Percentiles rank a stretch among this genome's conserved stretches.
Evolutionary conservation across 2,113 vertebrate species (phyloP).

Genomic region (Xenopus laevis): DNA sequence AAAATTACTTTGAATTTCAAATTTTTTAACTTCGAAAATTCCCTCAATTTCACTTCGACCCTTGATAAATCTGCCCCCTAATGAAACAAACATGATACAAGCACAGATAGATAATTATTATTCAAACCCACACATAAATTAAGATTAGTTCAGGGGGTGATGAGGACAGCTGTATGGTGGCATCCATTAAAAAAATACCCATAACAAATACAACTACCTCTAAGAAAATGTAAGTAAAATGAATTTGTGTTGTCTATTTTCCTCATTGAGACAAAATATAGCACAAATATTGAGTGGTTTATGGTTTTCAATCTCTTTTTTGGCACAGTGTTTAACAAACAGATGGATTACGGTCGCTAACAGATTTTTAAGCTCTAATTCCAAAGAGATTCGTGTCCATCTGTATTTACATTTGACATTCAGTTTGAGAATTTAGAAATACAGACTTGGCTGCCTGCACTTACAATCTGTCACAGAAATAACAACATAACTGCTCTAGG

Average conservation of each 20-base stretch:
- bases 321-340: constrained; percentile 28
- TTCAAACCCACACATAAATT: no score
- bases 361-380: constrained; percentile 34
- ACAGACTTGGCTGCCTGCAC: constrained; percentile 30
- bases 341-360: constrained; percentile 28
- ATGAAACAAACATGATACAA: no score
- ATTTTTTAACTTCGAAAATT: no score
- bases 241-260: background rate
- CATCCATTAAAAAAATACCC: no score
- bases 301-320: constrained; percentile 29
- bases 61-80: no score
- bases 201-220: no score
- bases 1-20: no score
- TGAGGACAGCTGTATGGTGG: no score
- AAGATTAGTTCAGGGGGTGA: no score
- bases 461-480: constrained; percentile 29
- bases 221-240: no score
- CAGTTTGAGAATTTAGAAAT: constrained; percentile 28
- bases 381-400: constrained; percentile 38
- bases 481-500: constrained; percentile 23
- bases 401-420: constrained; percentile 45
- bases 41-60: no score
- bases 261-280: background rate
- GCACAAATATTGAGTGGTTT: constrained; percentile 15
- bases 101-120: no score